Conservation (phyloP, 2,888 invertebrate genomes). For the Ariolimax columbianus region DNA sequence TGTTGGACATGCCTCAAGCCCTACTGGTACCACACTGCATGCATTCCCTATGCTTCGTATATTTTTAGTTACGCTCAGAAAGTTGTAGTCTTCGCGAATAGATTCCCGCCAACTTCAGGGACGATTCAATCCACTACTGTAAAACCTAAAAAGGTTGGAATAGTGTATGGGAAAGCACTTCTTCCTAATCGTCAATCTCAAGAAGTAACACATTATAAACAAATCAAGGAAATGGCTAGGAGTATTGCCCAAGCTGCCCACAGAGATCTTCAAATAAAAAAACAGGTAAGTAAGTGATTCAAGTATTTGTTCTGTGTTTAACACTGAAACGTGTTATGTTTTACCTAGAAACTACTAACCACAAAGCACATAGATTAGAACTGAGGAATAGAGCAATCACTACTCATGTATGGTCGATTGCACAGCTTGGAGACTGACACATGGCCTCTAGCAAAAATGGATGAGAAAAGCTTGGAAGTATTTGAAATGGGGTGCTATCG, state of each 20-base stretch:
- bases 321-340: too few relatives aligned
- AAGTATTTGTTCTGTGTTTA: too few relatives aligned
- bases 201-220: not conserved
- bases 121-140: not conserved
- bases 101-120: not conserved
- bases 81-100: not conserved
- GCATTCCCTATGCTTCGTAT: not conserved
- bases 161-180: conserved; percentile 15
- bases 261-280: not conserved
- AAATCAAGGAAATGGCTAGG: not conserved
- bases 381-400: too few relatives aligned
- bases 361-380: too few relatives aligned
- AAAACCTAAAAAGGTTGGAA: not conserved
- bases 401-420: too few relatives aligned
- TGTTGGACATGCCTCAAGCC: not conserved
- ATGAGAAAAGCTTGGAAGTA: too few relatives aligned
- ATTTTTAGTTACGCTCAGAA: not conserved
- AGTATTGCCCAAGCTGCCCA: not conserved
- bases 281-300: conserved; percentile 5
- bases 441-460: too few relatives aligned
- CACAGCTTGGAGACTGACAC: too few relatives aligned
- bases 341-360: too few relatives aligned
- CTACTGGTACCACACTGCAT: not conserved
- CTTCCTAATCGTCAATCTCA: not conserved
- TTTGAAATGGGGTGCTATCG: too few relatives aligned